Evolutionary conservation across 2,888 invertebrate genomes (phyloP).

Genomic region (Neelides folsomi): DNA sequence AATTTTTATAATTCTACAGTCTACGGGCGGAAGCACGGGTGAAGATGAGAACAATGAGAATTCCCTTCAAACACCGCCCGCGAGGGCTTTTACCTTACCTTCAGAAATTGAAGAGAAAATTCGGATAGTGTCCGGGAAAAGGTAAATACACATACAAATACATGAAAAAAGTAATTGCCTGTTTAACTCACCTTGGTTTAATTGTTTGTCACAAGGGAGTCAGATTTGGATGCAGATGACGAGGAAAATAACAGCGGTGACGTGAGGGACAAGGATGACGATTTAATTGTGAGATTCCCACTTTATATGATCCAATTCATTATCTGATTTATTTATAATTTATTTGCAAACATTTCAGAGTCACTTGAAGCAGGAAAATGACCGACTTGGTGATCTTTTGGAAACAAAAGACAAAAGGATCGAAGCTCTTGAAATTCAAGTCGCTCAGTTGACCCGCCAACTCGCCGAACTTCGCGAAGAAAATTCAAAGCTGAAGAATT

Average conservation of each 20-base stretch:
- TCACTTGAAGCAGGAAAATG: conserved; percentile 26
- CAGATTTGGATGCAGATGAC: conserved; percentile 48
- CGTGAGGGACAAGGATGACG: conserved; percentile 7
- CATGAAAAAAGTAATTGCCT: not conserved
- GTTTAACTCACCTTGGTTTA: not conserved
- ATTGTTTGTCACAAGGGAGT: conserved; percentile 43
- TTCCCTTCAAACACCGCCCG: conserved; percentile 38
- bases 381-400: conserved; percentile 21
- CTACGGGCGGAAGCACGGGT: conserved; percentile 48
- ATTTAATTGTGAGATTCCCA: conserved; percentile 1
- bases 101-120: conserved; percentile 25
- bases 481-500: conserved; percentile 21
- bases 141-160: conserved; percentile 3
- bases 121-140: conserved; percentile 4
- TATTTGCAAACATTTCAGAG: conserved; percentile 2
- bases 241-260: conserved; percentile 42
- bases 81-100: conserved; percentile 13
- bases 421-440: conserved; percentile 30
- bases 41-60: conserved; percentile 43
- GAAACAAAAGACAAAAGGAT: conserved; percentile 30
- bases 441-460: conserved; percentile 30
- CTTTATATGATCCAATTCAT: not conserved
- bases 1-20: conserved; percentile 37
- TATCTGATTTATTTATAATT: not conserved
- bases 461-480: conserved; percentile 31